Percentiles rank a stretch among this genome's conserved stretches.
These are phyloP conservation scores for Stenodema calcarata DNA, from an alignment of 2,888 invertebrate genomes.

Conservation along the genomic window DNA sequence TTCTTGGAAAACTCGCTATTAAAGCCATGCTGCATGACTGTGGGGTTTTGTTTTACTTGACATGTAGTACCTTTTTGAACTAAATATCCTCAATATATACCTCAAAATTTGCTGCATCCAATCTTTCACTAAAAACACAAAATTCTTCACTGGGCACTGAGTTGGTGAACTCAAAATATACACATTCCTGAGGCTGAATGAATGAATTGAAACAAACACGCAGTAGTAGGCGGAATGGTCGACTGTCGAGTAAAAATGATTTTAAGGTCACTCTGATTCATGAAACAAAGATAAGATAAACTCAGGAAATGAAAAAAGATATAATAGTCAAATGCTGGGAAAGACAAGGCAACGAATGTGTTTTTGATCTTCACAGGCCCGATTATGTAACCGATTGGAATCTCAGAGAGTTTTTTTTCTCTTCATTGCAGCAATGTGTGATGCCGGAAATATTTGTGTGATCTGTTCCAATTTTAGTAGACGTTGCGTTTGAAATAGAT, in stretches of 20 bases:
- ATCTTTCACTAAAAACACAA: too few species aligned
- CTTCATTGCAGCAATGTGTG: neutral
- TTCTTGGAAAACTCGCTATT: too few species aligned
- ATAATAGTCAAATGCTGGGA: neutral
- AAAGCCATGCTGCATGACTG: too few species aligned
- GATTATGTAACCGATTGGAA: neutral
- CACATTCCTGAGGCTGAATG: neutral
- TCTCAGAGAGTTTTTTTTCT: neutral
- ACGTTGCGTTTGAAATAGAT: too few species aligned
- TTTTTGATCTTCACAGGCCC: neutral
- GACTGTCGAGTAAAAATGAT: neutral
- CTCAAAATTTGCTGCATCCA: too few species aligned
- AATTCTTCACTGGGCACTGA: too few species aligned
- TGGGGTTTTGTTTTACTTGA: too few species aligned
- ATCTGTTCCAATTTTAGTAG: neutral
- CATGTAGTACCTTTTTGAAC: too few species aligned
- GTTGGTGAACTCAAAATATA: neutral
- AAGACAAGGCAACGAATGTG: neutral
- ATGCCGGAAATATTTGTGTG: neutral
- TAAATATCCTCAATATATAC: too few species aligned
- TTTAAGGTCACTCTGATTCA: slow-evolving; percentile 11
- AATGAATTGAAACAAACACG: neutral
- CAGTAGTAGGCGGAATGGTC: neutral
- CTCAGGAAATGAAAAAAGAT: slow-evolving; percentile 21
- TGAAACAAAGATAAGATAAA: slow-evolving; percentile 23